phyloP scores from a whole-genome alignment of 1,140 invertebrate genomes.

The Drosophila truncata region DNA sequence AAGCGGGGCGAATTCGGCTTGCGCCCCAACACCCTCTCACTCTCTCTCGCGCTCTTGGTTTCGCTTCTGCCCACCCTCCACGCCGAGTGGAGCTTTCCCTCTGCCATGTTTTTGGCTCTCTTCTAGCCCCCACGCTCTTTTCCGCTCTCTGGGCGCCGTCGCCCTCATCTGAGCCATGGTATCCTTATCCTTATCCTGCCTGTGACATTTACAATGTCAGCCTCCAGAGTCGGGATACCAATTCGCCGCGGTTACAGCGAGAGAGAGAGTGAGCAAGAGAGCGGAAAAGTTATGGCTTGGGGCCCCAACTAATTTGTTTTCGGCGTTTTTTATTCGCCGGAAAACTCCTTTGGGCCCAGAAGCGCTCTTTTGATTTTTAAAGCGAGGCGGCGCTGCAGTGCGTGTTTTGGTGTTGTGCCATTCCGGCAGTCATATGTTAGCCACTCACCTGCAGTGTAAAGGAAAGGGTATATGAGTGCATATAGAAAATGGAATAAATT shows the following conservation, averaged over 20 bases:
- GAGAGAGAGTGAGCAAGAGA: conserved; percentile 3
- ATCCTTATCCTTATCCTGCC: conserved; percentile 29
- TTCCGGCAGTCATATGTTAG: conserved; percentile 56
- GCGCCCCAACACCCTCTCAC: conserved; percentile 12
- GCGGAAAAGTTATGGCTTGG: conserved; percentile 12
- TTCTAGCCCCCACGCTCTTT: conserved; percentile 14
- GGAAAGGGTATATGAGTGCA: neutral
- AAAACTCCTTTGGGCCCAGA: conserved; percentile 60
- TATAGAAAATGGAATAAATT: too few relatives aligned
- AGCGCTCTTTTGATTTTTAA: conserved; percentile 67
- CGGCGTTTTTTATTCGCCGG: conserved; percentile 29
- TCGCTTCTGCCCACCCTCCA: neutral
- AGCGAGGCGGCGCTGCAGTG: conserved; percentile 22
- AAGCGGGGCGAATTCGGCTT: conserved; percentile 32
- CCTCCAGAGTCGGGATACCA: conserved; percentile 21
- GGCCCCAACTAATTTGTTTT: conserved; percentile 65
- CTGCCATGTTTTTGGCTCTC: conserved; percentile 14
- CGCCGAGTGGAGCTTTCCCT: conserved; percentile 7
- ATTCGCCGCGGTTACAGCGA: conserved; percentile 42
- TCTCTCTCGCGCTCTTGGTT: conserved; percentile 1
- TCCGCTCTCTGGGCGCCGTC: conserved; percentile 60
- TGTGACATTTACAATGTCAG: conserved; percentile 77
- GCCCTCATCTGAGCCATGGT: conserved; percentile 20
- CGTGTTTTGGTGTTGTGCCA: conserved; percentile 34
- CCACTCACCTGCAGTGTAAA: conserved; percentile 15